A percentile compares a stretch with the other conserved stretches of the same genome.
Conservation (phyloP, 2,888 invertebrate species). For the Alloscopus bannaensis region DNA sequence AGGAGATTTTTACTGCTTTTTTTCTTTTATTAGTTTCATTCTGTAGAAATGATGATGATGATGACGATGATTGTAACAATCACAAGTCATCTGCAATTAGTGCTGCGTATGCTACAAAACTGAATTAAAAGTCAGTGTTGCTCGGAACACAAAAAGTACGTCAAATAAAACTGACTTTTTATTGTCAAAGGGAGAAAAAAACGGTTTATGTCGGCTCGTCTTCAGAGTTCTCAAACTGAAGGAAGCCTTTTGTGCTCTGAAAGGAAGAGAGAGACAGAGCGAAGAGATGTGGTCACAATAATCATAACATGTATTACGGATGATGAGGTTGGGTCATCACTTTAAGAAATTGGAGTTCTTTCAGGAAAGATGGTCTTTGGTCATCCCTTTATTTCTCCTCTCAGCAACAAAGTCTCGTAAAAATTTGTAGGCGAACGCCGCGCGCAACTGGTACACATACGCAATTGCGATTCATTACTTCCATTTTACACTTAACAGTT, state of each 20-base stretch:
- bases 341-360: conserved; percentile 30
- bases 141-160: too few relatives aligned
- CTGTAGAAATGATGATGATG: conserved; percentile 34
- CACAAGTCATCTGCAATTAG: conserved; percentile 62
- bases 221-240: too few relatives aligned
- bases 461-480: too few relatives aligned
- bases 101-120: too few relatives aligned
- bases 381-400: conserved; percentile 4
- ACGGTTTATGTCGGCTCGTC: too few relatives aligned
- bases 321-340: conserved; percentile 50
- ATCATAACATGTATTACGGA: conserved; percentile 34
- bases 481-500: too few relatives aligned
- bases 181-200: conserved; percentile 42
- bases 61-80: conserved; percentile 40
- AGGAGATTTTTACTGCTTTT: too few relatives aligned
- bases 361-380: conserved; percentile 25
- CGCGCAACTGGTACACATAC: too few relatives aligned
- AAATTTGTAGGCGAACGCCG: too few relatives aligned
- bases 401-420: too few relatives aligned
- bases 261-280: conserved; percentile 4
- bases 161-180: conserved; percentile 61
- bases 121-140: too few relatives aligned
- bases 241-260: too few relatives aligned
- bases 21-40: conserved; percentile 44
- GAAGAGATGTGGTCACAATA: conserved; percentile 45